phyloP scores from a whole-genome alignment of 2,113 vertebrate species.

The human region GRCh38 chr9:27154501-27155000 shows the following conservation, averaged over 20 bases:
- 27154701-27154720: background rate
- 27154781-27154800: background rate
- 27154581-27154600: conserved; percentile 14
- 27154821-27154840: background rate
- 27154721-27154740: background rate
- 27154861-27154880: background rate
- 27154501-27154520: background rate
- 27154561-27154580: background rate
- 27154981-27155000: conserved; percentile 28
- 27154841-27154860: background rate
- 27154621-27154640: conserved; percentile 21
- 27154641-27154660: background rate
- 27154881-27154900: background rate
- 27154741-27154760: background rate
- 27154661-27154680: background rate
- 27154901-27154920: background rate
- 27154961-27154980: conserved; percentile 57
- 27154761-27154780: background rate
- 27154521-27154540: background rate
- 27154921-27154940: background rate
- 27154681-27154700: background rate
- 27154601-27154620: background rate
- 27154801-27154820: background rate
- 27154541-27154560: background rate
- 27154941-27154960: conserved; percentile 16